These are phyloP conservation scores for Geococcyx californianus DNA, from an alignment of 2,113 vertebrate genomes.

Conservation along the genomic window DNA sequence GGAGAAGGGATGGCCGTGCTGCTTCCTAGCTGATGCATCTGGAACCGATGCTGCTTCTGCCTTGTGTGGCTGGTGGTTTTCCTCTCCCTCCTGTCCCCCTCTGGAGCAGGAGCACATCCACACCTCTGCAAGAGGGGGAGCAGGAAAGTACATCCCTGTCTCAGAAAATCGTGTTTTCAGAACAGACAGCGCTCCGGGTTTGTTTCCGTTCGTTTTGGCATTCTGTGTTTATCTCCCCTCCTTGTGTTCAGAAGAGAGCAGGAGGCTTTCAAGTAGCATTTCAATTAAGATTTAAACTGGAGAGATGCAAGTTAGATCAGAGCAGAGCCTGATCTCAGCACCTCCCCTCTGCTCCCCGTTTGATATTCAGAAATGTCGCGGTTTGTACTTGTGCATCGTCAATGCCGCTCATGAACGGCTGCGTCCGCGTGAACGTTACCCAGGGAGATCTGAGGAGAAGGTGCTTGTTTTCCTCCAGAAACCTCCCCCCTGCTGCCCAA, in stretches of 20 bases:
- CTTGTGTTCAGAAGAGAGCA: background rate
- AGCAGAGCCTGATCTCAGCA: conserved; percentile 15
- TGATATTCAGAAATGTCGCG: conserved; percentile 38
- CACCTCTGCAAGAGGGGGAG: background rate
- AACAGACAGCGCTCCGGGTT: background rate
- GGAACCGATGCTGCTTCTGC: background rate
- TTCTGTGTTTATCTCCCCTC: background rate
- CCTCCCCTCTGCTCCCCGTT: background rate
- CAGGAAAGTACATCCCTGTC: accelerated
- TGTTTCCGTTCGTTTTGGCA: background rate
- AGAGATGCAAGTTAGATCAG: conserved; percentile 2
- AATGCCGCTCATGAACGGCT: background rate
- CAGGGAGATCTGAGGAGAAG: background rate
- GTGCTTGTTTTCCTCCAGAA: background rate
- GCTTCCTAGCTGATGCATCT: background rate
- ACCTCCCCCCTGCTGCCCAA: background rate
- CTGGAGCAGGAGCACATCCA: background rate
- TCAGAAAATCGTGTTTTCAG: background rate
- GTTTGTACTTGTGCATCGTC: background rate
- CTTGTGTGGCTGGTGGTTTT: background rate
- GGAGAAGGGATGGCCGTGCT: conserved; percentile 2
- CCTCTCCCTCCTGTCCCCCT: background rate
- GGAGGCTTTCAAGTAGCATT: conserved; percentile 32
- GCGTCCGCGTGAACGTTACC: background rate
- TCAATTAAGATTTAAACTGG: conserved; percentile 51